Evolutionary conservation across 2,113 vertebrate genomes (phyloP).

Genomic region (Bos javanicus): DNA sequence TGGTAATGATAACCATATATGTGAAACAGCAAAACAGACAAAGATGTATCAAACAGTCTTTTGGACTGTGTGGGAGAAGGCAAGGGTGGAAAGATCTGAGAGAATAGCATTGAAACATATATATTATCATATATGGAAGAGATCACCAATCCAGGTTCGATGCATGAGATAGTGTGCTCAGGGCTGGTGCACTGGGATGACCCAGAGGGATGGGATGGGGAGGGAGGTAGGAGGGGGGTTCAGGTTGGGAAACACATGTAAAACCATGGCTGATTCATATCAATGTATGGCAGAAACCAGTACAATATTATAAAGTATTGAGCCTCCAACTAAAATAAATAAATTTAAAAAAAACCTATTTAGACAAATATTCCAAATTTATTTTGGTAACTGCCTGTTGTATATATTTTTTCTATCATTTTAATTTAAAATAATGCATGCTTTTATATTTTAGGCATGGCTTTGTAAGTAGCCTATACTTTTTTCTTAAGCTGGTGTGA

Average conservation of each 20-base stretch:
- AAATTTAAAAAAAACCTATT: background rate
- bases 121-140: background rate
- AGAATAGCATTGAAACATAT: background rate
- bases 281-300: background rate
- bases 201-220: background rate
- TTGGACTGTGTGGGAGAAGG: too few species aligned
- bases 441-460: background rate
- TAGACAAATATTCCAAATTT: background rate
- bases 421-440: background rate
- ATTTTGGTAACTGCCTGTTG: background rate
- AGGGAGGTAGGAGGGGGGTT: background rate
- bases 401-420: background rate
- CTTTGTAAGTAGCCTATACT: background rate
- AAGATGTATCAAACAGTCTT: too few species aligned
- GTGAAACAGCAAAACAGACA: too few species aligned
- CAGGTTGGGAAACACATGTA: background rate
- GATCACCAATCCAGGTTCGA: background rate
- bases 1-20: too few species aligned
- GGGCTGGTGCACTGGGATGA: background rate
- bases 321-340: background rate
- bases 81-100: too few species aligned
- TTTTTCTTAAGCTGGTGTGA: background rate
- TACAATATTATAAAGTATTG: background rate
- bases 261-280: background rate
- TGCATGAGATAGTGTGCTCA: too few species aligned